Percentiles rank a stretch among this genome's conserved stretches.
Evolutionary conservation across 2,888 invertebrate species (phyloP).

Genomic region (Drosophila meridionalis): DNA sequence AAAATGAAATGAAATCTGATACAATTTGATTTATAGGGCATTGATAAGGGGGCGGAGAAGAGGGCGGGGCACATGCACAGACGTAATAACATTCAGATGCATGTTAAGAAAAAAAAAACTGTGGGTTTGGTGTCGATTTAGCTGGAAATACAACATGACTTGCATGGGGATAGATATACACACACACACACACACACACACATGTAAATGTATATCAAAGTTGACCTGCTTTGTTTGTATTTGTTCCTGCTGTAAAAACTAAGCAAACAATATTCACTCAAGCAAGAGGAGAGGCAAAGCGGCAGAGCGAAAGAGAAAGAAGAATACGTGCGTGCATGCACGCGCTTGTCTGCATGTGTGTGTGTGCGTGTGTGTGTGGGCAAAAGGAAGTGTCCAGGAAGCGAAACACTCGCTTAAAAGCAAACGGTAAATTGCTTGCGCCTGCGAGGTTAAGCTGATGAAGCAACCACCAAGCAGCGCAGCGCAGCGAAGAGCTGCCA

Average conservation of each 20-base stretch:
- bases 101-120: constrained; percentile 1
- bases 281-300: constrained; percentile 1
- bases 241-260: constrained; percentile 73
- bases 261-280: constrained; percentile 59
- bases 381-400: constrained; percentile 57
- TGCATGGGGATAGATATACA: not conserved
- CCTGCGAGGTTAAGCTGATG: constrained; percentile 47
- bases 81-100: constrained; percentile 18
- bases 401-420: constrained; percentile 54
- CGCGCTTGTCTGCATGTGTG: not conserved
- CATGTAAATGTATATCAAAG: constrained; percentile 23
- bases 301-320: constrained; percentile 13
- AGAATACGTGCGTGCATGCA: constrained; percentile 1
- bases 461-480: constrained; percentile 27
- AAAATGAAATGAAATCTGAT: constrained; percentile 69
- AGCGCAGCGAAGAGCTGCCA: constrained; percentile 18
- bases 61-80: constrained; percentile 1
- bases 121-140: constrained; percentile 19
- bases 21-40: constrained; percentile 51
- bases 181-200: too few species aligned
- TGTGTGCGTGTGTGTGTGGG: constrained; percentile 27
- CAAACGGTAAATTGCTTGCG: constrained; percentile 32
- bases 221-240: constrained; percentile 59
- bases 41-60: constrained; percentile 14
- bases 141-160: constrained; percentile 13